Evolutionary conservation across 2,888 invertebrate species (phyloP).

Genomic region (Coleophora flavipennella): DNA sequence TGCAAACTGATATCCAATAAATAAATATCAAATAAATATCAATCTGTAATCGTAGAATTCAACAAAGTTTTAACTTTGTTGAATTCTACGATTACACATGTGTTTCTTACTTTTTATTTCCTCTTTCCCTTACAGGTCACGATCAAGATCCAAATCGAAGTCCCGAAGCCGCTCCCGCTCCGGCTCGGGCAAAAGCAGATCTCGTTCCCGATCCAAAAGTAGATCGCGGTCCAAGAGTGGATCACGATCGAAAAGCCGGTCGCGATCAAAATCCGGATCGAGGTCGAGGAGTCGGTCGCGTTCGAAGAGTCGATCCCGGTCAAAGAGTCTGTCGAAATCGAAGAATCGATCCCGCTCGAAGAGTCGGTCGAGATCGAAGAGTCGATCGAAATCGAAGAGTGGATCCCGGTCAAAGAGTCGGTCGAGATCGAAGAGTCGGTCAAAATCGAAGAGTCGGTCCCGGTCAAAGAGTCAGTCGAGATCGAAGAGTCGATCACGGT

Average conservation of each 20-base stretch:
- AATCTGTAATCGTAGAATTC: too few relatives aligned
- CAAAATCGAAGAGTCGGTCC: slow-evolving; percentile 36
- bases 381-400: slow-evolving; percentile 32
- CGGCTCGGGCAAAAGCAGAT: slow-evolving; percentile 24
- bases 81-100: too few relatives aligned
- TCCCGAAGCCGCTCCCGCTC: slow-evolving; percentile 45
- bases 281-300: slow-evolving; percentile 30
- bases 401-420: slow-evolving; percentile 42
- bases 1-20: too few relatives aligned
- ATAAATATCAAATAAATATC: too few relatives aligned
- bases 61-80: too few relatives aligned
- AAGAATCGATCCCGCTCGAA: slow-evolving; percentile 47
- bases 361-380: too few relatives aligned
- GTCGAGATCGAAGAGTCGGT: slow-evolving; percentile 41
- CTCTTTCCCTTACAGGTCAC: slow-evolving; percentile 21
- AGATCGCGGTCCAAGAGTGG: slow-evolving; percentile 34
- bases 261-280: slow-evolving; percentile 39
- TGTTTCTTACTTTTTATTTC: too few relatives aligned
- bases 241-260: slow-evolving; percentile 40
- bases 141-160: slow-evolving; percentile 50
- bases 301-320: slow-evolving; percentile 40
- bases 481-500: slow-evolving; percentile 47
- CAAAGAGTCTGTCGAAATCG: slow-evolving; percentile 28
- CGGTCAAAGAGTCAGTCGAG: too few relatives aligned
- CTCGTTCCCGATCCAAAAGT: slow-evolving; percentile 32